Conservation (phyloP, 2,113 vertebrate species). For the Hystrix cristata region DNA sequence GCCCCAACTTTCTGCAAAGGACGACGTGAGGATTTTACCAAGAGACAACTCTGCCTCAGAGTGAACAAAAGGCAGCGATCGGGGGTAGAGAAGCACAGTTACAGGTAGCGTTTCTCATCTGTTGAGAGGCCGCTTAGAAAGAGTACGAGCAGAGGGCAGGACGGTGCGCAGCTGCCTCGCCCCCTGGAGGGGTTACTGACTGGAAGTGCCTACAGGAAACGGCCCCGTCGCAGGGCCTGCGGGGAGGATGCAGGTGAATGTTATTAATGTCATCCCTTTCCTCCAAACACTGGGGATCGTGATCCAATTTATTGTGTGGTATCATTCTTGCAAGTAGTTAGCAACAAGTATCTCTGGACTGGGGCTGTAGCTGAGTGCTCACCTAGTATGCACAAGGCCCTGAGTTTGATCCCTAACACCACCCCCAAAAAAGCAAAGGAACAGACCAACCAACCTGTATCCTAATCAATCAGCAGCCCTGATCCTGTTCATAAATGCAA, state of each 20-base stretch:
- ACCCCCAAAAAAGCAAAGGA: background rate
- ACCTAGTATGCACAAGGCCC: background rate
- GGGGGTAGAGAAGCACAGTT: background rate
- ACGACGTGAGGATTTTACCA: background rate
- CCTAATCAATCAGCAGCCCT: background rate
- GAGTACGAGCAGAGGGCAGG: background rate
- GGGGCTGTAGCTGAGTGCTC: background rate
- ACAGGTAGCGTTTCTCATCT: background rate
- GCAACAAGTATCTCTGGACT: background rate
- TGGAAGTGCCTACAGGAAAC: background rate
- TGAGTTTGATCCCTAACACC: background rate
- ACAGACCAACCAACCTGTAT: no score
- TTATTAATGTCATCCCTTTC: no score
- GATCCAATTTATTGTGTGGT: background rate
- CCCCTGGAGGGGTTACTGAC: no score
- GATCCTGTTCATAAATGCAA: background rate
- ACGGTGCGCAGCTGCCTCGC: fast-evolving
- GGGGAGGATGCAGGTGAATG: background rate
- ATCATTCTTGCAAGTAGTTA: background rate
- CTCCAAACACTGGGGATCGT: background rate
- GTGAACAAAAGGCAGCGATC: background rate
- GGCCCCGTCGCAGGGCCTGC: fast-evolving
- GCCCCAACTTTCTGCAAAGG: background rate
- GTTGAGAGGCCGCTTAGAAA: background rate
- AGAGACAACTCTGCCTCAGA: background rate